These are phyloP conservation scores for Cyprinodon diabolis DNA, from an alignment of 2,797 vertebrate genomes.

Conservation along the genomic window DNA sequence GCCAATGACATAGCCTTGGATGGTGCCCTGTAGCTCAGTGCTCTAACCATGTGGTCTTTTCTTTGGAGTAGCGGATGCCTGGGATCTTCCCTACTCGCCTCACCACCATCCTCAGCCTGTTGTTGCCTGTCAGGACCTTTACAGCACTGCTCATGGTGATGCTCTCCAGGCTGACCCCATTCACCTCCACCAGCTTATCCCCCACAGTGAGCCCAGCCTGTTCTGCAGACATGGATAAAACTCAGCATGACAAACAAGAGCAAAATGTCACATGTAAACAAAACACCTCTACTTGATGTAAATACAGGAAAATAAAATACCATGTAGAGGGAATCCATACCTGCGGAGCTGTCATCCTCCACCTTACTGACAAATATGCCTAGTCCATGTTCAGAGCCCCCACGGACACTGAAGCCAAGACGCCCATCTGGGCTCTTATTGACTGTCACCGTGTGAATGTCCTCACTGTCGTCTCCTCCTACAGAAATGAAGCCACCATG, in stretches of 20 bases:
- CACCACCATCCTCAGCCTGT: conserved; percentile 92
- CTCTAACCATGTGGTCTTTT: conserved; percentile 95
- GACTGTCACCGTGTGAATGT: conserved; percentile 92
- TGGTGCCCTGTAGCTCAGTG: conserved; percentile 13
- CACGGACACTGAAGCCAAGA: conserved; percentile 96
- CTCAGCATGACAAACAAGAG: conserved; percentile 19
- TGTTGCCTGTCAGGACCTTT: conserved; percentile 93
- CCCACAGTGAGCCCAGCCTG: conserved; percentile 90
- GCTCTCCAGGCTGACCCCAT: conserved; percentile 93
- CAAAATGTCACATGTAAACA: conserved; percentile 22
- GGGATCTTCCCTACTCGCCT: conserved; percentile 96
- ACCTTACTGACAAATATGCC: conserved; percentile 98
- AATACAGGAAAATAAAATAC: conserved; percentile 8
- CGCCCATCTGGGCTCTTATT: conserved; percentile 90
- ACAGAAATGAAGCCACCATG: conserved; percentile 50
- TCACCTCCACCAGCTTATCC: conserved; percentile 97
- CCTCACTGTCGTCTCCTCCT: conserved; percentile 90
- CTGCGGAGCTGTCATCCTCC: conserved; percentile 91
- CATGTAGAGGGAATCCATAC: conserved; percentile 67
- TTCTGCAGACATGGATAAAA: conserved; percentile 75
- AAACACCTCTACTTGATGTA: conserved; percentile 7
- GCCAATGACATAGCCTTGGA: neutral
- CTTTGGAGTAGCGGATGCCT: conserved; percentile 95
- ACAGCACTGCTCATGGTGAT: conserved; percentile 98
- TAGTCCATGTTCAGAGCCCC: conserved; percentile 95